Evolutionary conservation across 2,113 vertebrate genomes (phyloP), one percentile per base, ranked within the genome.

Genomic region (Chrysemys picta): DNA sequence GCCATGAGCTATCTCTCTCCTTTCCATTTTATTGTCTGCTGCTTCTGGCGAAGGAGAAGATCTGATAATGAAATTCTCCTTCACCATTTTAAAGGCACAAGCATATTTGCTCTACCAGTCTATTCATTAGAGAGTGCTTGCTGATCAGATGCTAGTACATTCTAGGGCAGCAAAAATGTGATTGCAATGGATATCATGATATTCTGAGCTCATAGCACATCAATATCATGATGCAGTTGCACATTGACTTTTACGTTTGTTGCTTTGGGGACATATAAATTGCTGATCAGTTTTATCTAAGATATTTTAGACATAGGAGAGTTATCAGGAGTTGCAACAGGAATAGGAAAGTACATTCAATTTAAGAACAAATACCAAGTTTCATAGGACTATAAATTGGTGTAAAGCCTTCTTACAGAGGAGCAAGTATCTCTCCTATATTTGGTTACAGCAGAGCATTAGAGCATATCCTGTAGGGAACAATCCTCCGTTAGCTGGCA

Each of bases 1-100:
- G 94, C 93, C 94, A 95, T 84, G 83, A 90, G 93, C 94, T 87
- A 62, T 95, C 88, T 94, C 95, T 96, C 88, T 95, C 59, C 88
- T 94, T 95, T 94, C 84, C 88, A 17, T 94, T 97, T 97, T 96
- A 97, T 90, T 87, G 85, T 93, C 89, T 88, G 95, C 95, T 96
- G 95, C 96, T 97, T 75, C 96, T 97, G 96, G 97, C 89, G 89
- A 96, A 47, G 65, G 79, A 92, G 81, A 94, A 88, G 94, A 91
- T 91, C 88, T 96, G 91, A 89, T 95, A 91, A 96, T 96, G 94
- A 95, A 93, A 95, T 85, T 59, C 10, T 76, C 54, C 91, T 91
- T 93, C 62, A 85, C 76, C 84, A 89, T 88, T 96, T 89, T 85
- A 89, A 80, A 88, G 1, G 0, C 79, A 13, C 53, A 65, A 87